Conservation (phyloP, 2,797 vertebrate genomes). For the Tiaroga cobitis region DNA sequence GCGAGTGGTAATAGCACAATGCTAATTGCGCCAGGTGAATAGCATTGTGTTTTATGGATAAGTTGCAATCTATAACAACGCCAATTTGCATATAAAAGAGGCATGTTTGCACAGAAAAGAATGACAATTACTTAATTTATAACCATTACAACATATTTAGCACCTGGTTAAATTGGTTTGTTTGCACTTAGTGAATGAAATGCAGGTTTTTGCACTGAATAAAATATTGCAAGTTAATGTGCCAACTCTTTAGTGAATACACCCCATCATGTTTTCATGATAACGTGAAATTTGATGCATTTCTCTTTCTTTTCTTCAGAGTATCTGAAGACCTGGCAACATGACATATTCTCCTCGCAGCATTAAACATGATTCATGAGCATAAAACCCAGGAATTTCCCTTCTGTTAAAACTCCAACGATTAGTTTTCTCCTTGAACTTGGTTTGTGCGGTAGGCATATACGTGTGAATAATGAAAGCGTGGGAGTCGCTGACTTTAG, state of each 20-base stretch:
- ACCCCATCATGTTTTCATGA: background rate
- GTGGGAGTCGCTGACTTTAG: conserved; percentile 16
- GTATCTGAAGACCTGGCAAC: background rate
- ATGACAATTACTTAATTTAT: conserved; percentile 16
- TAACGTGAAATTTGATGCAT: background rate
- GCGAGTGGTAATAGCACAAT: background rate
- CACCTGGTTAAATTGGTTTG: background rate
- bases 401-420: background rate
- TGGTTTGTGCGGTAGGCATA: background rate
- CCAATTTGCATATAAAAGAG: conserved; percentile 23
- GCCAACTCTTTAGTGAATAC: background rate
- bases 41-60: background rate
- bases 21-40: background rate
- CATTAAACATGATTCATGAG: conserved; percentile 13
- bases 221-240: background rate
- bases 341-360: background rate
- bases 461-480: background rate
- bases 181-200: background rate
- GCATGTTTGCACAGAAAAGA: background rate
- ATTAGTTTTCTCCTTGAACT: conserved; percentile 7
- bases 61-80: background rate
- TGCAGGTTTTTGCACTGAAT: too few relatives aligned
- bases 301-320: background rate
- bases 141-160: background rate
- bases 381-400: background rate